Evolutionary conservation across 1,140 invertebrate genomes (phyloP).

Genomic region (Drosophila virilis): DNA sequence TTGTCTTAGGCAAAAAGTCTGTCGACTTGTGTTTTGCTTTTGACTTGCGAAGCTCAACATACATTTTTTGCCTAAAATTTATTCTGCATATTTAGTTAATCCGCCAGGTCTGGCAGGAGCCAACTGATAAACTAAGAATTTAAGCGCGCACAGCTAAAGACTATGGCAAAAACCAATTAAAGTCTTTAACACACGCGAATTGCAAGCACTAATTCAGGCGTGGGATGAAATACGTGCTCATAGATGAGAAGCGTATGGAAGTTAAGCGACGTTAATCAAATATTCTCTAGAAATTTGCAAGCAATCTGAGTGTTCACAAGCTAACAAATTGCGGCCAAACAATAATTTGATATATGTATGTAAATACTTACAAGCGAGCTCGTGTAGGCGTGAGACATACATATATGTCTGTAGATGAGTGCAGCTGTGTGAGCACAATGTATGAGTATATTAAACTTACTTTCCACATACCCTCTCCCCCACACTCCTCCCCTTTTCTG

Average conservation of each 20-base stretch:
- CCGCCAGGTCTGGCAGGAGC: neutral
- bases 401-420: slow-evolving; percentile 3
- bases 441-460: slow-evolving; percentile 16
- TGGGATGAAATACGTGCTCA: slow-evolving; percentile 40
- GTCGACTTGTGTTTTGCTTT: slow-evolving; percentile 48
- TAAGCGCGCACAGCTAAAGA: neutral
- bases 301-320: slow-evolving; percentile 14
- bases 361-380: slow-evolving; percentile 8
- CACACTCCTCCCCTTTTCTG: neutral
- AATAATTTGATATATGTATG: slow-evolving; percentile 58
- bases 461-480: neutral
- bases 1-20: slow-evolving; percentile 61
- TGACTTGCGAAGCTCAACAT: slow-evolving; percentile 18
- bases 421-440: slow-evolving; percentile 12
- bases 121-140: slow-evolving; percentile 20
- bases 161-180: slow-evolving; percentile 15
- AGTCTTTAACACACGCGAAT: neutral
- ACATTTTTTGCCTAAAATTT: slow-evolving; percentile 41
- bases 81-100: slow-evolving; percentile 63
- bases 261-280: slow-evolving; percentile 12
- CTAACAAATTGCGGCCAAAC: slow-evolving; percentile 19
- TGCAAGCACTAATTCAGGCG: neutral
- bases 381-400: neutral
- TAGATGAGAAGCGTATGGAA: no score
- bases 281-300: neutral